Evolutionary conservation across 2,113 vertebrate species (phyloP).

Genomic region (Carettochelys insculpta): DNA sequence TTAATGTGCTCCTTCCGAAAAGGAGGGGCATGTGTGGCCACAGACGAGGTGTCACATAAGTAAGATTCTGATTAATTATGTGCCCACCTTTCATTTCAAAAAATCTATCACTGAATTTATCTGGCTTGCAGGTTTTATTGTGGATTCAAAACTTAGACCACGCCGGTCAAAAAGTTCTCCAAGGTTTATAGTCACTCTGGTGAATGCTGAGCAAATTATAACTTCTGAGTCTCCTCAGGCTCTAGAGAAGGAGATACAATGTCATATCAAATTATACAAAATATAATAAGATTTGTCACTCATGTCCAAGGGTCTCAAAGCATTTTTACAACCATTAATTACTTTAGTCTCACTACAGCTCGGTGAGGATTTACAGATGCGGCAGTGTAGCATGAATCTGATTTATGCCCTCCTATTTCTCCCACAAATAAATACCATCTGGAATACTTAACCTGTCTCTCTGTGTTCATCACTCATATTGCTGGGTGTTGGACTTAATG

Average conservation of each 20-base stretch:
- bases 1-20: too few species aligned
- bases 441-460: background rate
- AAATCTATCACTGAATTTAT: background rate
- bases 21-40: too few species aligned
- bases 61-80: background rate
- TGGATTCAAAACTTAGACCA: background rate
- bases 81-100: background rate
- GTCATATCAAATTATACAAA: background rate
- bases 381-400: background rate
- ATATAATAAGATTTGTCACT: background rate
- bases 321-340: background rate
- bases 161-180: background rate
- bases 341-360: background rate
- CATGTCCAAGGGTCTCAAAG: background rate
- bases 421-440: background rate
- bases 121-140: background rate
- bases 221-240: background rate
- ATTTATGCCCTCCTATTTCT: background rate
- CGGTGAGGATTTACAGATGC: background rate
- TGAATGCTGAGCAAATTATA: background rate
- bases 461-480: background rate
- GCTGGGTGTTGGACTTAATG: background rate
- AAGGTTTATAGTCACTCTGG: background rate
- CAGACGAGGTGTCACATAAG: background rate
- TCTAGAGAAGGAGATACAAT: background rate